Evolutionary conservation across 2,113 vertebrate species (phyloP), one percentile per base, ranked within the genome.

Genomic region (Meles meles): DNA sequence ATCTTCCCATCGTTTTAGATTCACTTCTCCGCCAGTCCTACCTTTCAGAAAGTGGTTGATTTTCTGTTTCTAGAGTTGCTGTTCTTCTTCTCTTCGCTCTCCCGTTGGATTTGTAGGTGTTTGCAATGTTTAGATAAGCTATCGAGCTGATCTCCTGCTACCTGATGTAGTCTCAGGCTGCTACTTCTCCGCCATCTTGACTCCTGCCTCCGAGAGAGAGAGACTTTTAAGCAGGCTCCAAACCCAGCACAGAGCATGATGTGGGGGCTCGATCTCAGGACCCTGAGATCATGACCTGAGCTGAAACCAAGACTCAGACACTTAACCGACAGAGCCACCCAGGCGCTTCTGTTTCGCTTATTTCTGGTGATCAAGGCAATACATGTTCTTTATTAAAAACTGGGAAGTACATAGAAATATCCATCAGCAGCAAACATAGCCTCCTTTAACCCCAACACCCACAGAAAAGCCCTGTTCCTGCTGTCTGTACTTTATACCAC

Each of bases 351-450:
- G 2, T 69, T 69, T 69, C 0, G 1, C 67, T 37, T 69, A 88
- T 76, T 95, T 88, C 88, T 65, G 69, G 77, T 61, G 7, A 82
- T 61, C 44, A 85, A n/a, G 88, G 65, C 63, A 88, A 81, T 49
- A n/a, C n/a, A 6, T 4, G 2, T 31, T 44, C 23, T 85, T 61
- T 81, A 72, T 89, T 79, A 47, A 55, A 71, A 55, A 5, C 42
- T 44, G 44, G 49, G 37, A 59, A 69, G 4, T 55, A 37, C 25
- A 0, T 3, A 2, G 42, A n/a, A 69, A 37, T 52, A 39, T 37
- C 47, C 72, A 3, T 57, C 69, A 85, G 25, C 69, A 59, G 52
- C 39, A 87, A 82, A 77, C 1, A 15, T n/a, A 5, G 5, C 74
- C 42, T 89, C 39, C 71, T 85, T 71, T 17, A 27, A 14, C 57